Conservation (phyloP, 1,140 invertebrate species). For the Hypothenemus hampei region DNA sequence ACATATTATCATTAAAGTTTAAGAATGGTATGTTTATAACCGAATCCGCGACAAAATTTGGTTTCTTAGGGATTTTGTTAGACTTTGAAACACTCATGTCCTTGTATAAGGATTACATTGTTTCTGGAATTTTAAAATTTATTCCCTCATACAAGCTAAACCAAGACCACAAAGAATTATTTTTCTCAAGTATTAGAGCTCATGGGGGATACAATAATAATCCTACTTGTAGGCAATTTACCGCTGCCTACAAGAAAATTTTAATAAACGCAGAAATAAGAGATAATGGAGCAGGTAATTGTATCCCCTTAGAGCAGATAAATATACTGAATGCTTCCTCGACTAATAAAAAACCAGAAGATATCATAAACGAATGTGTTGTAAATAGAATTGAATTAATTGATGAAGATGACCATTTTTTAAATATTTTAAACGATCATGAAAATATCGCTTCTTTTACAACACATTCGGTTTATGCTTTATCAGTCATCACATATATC, state of each 20-base stretch:
- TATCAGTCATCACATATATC: conserved; percentile 18
- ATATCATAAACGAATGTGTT: conserved; percentile 14
- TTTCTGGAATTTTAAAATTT: conserved; percentile 1
- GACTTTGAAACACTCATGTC: not conserved
- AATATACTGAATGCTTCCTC: conserved; percentile 17
- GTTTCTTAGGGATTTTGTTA: not conserved
- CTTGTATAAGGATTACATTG: not conserved
- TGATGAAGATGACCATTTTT: not conserved
- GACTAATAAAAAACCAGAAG: conserved; percentile 4
- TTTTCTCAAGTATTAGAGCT: conserved; percentile 23
- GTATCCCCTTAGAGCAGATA: conserved; percentile 22
- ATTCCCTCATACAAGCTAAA: conserved; percentile 13
- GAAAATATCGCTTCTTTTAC: conserved; percentile 2
- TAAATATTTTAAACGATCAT: conserved; percentile 1
- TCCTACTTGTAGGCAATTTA: conserved; percentile 26
- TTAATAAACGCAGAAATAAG: conserved; percentile 18
- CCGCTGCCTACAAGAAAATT: conserved; percentile 21
- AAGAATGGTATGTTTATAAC: not conserved
- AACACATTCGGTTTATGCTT: conserved; percentile 3
- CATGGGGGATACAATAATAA: conserved; percentile 26
- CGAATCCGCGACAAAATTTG: not conserved
- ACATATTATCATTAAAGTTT: no score
- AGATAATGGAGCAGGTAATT: conserved; percentile 18
- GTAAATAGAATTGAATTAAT: not conserved
- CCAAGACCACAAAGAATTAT: conserved; percentile 25